Evolutionary conservation across 2,113 vertebrate species (phyloP).

Genomic region (Orthonyx spaldingii): DNA sequence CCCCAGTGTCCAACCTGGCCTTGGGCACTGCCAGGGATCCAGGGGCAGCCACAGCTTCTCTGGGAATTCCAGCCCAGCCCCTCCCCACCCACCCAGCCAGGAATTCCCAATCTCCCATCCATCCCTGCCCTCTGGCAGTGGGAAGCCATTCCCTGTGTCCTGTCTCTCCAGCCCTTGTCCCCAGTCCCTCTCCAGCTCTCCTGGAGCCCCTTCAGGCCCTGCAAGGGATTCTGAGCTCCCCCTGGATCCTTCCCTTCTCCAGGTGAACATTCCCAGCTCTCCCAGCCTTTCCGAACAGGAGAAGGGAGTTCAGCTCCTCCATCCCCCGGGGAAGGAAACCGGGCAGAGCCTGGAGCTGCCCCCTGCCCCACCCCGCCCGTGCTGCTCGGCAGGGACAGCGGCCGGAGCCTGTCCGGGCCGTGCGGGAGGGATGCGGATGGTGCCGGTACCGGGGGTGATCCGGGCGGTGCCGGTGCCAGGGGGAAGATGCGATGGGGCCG

Average conservation of each 20-base stretch:
- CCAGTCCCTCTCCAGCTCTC: not conserved
- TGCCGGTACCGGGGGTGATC: not conserved
- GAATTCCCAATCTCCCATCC: not conserved
- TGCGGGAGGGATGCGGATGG: not conserved
- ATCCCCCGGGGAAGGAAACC: too few species aligned
- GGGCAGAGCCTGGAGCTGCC: not conserved
- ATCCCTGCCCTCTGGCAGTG: not conserved
- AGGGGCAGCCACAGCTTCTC: not conserved
- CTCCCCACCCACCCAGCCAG: not conserved
- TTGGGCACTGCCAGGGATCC: not conserved
- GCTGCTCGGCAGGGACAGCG: not conserved
- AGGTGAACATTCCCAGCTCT: not conserved
- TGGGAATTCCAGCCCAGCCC: not conserved
- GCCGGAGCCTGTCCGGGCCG: not conserved
- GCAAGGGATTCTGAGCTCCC: not conserved
- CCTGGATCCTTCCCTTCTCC: not conserved
- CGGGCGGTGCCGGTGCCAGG: not conserved
- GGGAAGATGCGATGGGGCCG: not conserved
- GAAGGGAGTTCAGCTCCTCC: not conserved
- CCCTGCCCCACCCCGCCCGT: not conserved
- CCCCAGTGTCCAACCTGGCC: not conserved
- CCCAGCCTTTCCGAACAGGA: not conserved
- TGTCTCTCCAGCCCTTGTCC: not conserved
- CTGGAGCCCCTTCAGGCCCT: not conserved
- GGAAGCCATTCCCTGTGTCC: not conserved